Conservation (phyloP, 2,888 invertebrate genomes). For the Podotricha telesiphe region DNA sequence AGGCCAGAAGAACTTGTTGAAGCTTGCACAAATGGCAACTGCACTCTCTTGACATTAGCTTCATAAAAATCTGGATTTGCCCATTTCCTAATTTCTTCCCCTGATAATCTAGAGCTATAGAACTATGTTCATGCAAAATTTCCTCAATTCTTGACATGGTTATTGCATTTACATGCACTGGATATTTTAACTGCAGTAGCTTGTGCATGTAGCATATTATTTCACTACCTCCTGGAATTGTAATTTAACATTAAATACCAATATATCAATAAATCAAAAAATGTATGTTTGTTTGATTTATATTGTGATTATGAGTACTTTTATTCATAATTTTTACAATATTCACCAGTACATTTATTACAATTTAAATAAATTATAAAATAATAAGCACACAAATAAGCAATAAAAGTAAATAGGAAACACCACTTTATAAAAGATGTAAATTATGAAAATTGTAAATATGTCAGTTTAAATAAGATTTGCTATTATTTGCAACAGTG, state of each 20-base stretch:
- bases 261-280: no score
- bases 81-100: slow-evolving; percentile 92
- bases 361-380: no score
- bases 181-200: slow-evolving; percentile 95
- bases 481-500: no score
- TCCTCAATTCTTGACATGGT: slow-evolving; percentile 94
- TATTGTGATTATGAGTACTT: no score
- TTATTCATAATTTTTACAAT: no score
- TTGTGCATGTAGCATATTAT: slow-evolving; percentile 93
- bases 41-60: slow-evolving; percentile 91
- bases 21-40: slow-evolving; percentile 91
- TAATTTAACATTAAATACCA: neutral
- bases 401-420: no score
- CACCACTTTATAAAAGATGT: no score
- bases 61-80: slow-evolving; percentile 92
- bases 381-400: no score
- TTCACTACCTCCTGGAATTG: slow-evolving; percentile 87
- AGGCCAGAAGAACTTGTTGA: slow-evolving; percentile 85
- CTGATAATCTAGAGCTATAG: slow-evolving; percentile 90
- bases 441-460: no score
- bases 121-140: slow-evolving; percentile 91
- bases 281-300: no score
- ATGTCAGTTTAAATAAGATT: no score
- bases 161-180: slow-evolving; percentile 94
- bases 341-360: no score